A percentile compares a stretch with the other conserved stretches of the same genome.
Evolutionary conservation across 2,113 vertebrate species (phyloP).

Genomic region (Drymodes brunneopygia): DNA sequence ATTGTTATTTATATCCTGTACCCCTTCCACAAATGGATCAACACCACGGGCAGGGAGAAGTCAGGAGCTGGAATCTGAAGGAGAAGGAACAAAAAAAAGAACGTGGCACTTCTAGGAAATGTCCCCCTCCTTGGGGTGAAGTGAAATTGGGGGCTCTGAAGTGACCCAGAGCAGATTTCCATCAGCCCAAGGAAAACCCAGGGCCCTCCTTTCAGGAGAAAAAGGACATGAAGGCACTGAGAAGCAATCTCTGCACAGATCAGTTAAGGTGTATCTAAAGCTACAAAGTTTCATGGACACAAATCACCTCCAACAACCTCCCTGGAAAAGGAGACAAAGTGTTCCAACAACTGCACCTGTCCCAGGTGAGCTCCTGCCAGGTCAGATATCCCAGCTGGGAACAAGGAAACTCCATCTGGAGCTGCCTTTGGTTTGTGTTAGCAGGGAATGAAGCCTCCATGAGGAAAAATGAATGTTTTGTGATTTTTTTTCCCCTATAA

Average conservation of each 20-base stretch:
- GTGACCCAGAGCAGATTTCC: neutral
- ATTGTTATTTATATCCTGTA: neutral
- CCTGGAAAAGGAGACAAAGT: fast-evolving
- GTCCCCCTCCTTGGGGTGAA: fast-evolving
- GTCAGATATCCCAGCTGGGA: neutral
- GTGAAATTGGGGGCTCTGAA: neutral
- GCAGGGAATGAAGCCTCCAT: fast-evolving
- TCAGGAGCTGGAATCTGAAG: neutral
- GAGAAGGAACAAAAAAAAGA: neutral
- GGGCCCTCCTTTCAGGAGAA: neutral
- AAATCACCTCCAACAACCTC: fast-evolving
- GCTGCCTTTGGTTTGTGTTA: neutral
- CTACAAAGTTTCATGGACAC: neutral
- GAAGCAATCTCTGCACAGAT: neutral
- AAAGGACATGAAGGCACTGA: neutral
- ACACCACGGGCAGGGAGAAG: fast-evolving
- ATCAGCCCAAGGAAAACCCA: fast-evolving
- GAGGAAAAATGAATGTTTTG: fast-evolving
- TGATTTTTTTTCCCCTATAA: fast-evolving
- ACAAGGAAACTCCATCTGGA: fast-evolving
- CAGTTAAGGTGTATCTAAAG: neutral
- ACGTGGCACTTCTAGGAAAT: fast-evolving
- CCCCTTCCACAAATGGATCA: neutral
- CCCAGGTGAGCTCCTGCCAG: neutral
- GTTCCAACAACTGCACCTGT: neutral